Evolutionary conservation across 2,888 invertebrate genomes (phyloP).

Genomic region (Eilema caniola): DNA sequence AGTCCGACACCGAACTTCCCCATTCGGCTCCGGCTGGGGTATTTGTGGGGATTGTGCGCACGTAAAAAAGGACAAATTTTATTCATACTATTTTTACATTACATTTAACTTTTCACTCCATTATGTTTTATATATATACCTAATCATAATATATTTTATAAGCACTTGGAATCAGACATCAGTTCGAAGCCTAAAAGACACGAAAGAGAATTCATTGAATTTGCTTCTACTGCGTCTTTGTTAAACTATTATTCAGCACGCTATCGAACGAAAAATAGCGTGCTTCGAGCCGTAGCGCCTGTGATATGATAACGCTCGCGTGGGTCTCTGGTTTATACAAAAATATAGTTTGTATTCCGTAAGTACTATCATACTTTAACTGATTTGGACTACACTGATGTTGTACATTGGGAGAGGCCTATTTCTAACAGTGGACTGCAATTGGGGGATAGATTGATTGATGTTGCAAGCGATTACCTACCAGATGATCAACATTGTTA

Average conservation of each 20-base stretch:
- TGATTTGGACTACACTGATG: not conserved
- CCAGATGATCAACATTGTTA: not conserved
- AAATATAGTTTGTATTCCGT: not conserved
- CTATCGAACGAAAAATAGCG: constrained; percentile 8
- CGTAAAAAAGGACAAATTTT: too few relatives aligned
- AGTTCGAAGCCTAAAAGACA: not conserved
- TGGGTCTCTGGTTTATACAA: not conserved
- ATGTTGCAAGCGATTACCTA: not conserved
- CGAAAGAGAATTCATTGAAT: not conserved
- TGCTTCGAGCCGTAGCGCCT: constrained; percentile 32
- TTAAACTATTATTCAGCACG: constrained; percentile 6
- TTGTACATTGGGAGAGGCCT: too few relatives aligned
- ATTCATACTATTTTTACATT: too few relatives aligned
- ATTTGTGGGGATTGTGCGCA: too few relatives aligned
- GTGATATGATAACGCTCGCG: not conserved
- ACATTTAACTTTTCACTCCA: too few relatives aligned
- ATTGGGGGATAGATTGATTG: too few relatives aligned
- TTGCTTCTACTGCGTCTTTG: not conserved
- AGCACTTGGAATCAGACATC: too few relatives aligned
- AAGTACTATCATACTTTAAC: not conserved
- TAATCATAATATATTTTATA: too few relatives aligned
- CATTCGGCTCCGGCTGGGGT: too few relatives aligned
- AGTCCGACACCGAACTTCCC: too few relatives aligned
- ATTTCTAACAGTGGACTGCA: too few relatives aligned
- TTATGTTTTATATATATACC: too few relatives aligned